Evolutionary conservation across 2,113 vertebrate genomes (phyloP).

Genomic region (Myocastor coypus): DNA sequence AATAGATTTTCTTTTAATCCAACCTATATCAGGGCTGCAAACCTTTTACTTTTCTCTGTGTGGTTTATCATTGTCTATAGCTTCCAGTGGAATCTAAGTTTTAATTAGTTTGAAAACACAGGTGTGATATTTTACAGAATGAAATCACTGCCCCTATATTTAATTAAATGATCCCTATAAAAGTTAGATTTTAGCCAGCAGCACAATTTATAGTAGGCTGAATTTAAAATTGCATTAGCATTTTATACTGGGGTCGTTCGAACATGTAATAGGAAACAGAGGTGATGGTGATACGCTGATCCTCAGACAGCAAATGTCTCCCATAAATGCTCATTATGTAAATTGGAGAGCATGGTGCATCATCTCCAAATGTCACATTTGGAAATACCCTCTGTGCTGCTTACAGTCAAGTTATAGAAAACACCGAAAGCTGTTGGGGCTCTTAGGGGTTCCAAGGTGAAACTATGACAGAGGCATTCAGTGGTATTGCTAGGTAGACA

Average conservation of each 20-base stretch:
- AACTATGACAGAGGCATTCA: not conserved
- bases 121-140: constrained; percentile 76
- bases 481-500: not conserved
- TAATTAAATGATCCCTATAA: constrained; percentile 80
- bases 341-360: not conserved
- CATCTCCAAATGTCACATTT: not conserved
- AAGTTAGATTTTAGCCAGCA: constrained; percentile 61
- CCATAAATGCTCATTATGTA: not conserved
- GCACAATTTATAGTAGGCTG: constrained; percentile 63
- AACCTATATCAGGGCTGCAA: constrained; percentile 13
- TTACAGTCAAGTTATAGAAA: not conserved
- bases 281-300: not conserved
- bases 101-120: constrained; percentile 78
- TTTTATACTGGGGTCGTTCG: constrained; percentile 28
- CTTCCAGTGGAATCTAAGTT: constrained; percentile 56
- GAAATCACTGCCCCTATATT: constrained; percentile 69
- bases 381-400: not conserved
- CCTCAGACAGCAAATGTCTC: not conserved
- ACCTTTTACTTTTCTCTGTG: not conserved
- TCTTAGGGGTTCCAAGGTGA: not conserved
- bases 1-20: constrained; percentile 33
- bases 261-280: not conserved
- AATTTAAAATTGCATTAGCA: constrained; percentile 48
- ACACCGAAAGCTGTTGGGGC: not conserved
- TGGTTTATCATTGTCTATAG: constrained; percentile 16